These are phyloP conservation scores for Tapirus terrestris DNA, from an alignment of 2,113 vertebrate genomes.

Conservation along the genomic window DNA sequence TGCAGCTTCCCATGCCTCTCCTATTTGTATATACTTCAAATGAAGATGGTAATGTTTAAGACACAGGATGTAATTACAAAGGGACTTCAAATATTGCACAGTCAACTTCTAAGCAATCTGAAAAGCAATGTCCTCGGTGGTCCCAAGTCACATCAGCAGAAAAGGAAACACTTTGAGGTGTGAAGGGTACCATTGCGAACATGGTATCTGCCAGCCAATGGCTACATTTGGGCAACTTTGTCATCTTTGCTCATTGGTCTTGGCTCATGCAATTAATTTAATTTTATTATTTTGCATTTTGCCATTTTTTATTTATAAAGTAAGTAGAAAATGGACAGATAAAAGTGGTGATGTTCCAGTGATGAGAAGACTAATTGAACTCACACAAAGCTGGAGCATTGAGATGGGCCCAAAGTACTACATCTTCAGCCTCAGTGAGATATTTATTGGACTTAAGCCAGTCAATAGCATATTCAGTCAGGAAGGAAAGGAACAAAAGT, in stretches of 20 bases:
- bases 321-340: neutral
- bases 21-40: neutral
- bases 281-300: neutral
- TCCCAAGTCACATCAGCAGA: no score
- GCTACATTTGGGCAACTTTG: neutral
- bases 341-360: neutral
- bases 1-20: neutral
- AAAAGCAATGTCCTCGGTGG: no score
- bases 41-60: neutral
- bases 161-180: neutral
- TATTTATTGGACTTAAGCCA: neutral
- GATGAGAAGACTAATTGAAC: neutral
- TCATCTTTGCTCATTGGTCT: neutral
- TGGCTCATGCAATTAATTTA: neutral
- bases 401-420: neutral
- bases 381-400: neutral
- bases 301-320: neutral
- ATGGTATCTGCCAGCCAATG: accelerated
- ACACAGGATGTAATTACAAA: neutral
- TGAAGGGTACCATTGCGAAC: no score
- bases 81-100: neutral
- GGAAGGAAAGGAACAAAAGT: neutral
- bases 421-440: neutral
- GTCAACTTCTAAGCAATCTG: neutral
- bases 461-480: neutral